Percentiles rank a stretch among this genome's conserved stretches.
These are phyloP conservation scores for Engraulis encrasicolus DNA, from an alignment of 2,113 vertebrate genomes.

Conservation along the genomic window DNA sequence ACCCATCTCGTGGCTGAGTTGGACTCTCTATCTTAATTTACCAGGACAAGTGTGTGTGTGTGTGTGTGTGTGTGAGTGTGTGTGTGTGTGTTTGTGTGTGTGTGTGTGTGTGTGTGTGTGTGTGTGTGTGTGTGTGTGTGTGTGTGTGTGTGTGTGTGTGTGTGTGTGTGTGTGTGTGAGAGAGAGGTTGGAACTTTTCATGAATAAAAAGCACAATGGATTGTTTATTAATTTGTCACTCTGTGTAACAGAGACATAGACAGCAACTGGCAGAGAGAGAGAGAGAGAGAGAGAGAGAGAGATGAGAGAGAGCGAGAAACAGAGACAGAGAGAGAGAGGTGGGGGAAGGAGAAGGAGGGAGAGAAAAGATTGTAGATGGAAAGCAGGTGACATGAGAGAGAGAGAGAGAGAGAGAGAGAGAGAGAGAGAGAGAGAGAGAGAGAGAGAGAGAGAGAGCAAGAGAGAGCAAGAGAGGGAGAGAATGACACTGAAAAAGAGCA, in stretches of 20 bases:
- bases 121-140: conserved; percentile 6
- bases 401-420: neutral
- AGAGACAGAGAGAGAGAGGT: too few relatives aligned
- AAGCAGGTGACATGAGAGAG: too few relatives aligned
- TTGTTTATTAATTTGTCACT: neutral
- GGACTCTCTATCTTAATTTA: neutral
- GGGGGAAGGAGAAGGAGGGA: too few relatives aligned
- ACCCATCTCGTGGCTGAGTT: neutral
- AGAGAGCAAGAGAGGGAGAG: too few relatives aligned
- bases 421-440: neutral
- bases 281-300: neutral
- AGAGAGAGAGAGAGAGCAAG: too few relatives aligned
- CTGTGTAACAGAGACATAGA: neutral
- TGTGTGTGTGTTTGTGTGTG: neutral
- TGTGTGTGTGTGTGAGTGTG: neutral
- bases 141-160: neutral
- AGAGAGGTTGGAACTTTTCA: too few relatives aligned
- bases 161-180: neutral
- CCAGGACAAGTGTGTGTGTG: neutral
- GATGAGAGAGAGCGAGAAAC: too few relatives aligned
- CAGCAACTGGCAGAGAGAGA: neutral
- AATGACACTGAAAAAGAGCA: neutral
- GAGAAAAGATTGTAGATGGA: too few relatives aligned
- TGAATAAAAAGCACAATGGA: too few relatives aligned
- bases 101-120: neutral